Conservation (phyloP, 2,113 vertebrate species). For the Gymnogyps californianus region DNA sequence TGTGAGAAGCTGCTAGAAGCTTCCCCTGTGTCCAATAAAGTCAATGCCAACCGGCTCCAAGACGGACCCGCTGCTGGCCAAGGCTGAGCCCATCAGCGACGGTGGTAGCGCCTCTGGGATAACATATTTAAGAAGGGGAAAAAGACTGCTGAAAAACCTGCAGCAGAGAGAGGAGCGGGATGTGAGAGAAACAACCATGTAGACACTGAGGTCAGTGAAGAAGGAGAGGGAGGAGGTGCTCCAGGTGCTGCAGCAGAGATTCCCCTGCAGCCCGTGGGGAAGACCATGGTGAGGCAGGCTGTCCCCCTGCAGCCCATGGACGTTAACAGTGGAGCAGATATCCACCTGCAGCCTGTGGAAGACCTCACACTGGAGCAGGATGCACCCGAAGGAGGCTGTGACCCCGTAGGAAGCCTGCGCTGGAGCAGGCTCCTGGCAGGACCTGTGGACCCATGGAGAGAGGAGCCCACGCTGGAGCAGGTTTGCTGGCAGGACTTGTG, state of each 20-base stretch:
- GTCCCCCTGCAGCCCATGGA: not conserved
- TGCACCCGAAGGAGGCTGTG: not conserved
- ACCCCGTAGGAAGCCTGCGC: not conserved
- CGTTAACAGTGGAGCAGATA: not conserved
- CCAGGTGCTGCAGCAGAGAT: not conserved
- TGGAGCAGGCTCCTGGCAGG: not conserved
- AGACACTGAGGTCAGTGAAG: not conserved
- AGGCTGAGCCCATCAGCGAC: not conserved
- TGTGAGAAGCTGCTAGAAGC: not conserved
- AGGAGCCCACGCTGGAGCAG: not conserved
- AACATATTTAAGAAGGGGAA: not conserved
- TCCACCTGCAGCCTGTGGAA: not conserved
- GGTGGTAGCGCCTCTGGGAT: not conserved
- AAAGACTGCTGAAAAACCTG: not conserved
- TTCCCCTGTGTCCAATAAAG: not conserved
- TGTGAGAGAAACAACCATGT: not conserved
- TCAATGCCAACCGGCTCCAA: not conserved
- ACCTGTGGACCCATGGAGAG: not conserved
- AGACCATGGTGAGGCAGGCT: not conserved
- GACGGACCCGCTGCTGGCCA: accelerated
- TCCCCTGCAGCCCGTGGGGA: not conserved
- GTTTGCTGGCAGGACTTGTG: not conserved
- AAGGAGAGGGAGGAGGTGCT: not conserved
- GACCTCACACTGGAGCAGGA: not conserved
- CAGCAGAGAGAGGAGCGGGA: not conserved